These are phyloP conservation scores for Watsonalla binaria DNA, from an alignment of 2,888 invertebrate species.

Conservation along the genomic window DNA sequence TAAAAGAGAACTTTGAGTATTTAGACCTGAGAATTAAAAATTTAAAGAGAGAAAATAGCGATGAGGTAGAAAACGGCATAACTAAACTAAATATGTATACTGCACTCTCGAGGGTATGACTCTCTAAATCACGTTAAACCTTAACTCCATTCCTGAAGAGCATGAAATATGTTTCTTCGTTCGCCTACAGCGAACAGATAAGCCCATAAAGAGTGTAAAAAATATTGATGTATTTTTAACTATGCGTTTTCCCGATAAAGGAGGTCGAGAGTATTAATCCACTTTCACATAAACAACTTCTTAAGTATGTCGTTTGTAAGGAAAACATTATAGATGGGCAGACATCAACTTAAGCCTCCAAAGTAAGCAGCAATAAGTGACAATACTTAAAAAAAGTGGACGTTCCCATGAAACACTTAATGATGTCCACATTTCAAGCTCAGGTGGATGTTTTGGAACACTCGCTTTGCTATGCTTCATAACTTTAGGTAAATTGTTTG, in stretches of 20 bases:
- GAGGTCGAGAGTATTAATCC: background rate
- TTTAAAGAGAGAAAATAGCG: too few relatives aligned
- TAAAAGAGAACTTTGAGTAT: too few relatives aligned
- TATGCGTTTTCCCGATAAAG: background rate
- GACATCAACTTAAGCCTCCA: background rate
- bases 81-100: too few relatives aligned
- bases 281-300: background rate
- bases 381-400: background rate
- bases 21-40: too few relatives aligned
- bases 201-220: background rate
- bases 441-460: conserved; percentile 36
- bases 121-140: too few relatives aligned
- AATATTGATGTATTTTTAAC: background rate
- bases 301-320: background rate
- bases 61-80: too few relatives aligned
- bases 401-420: conserved; percentile 15
- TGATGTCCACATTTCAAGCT: conserved; percentile 38
- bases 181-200: too few relatives aligned
- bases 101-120: too few relatives aligned
- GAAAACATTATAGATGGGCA: conserved; percentile 9
- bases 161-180: background rate
- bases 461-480: conserved; percentile 28
- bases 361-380: background rate
- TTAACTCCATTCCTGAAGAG: too few relatives aligned
- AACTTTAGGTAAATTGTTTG: conserved; percentile 25